Conservation (phyloP, 1,140 invertebrate species). For the Conopomorpha cramerella region DNA sequence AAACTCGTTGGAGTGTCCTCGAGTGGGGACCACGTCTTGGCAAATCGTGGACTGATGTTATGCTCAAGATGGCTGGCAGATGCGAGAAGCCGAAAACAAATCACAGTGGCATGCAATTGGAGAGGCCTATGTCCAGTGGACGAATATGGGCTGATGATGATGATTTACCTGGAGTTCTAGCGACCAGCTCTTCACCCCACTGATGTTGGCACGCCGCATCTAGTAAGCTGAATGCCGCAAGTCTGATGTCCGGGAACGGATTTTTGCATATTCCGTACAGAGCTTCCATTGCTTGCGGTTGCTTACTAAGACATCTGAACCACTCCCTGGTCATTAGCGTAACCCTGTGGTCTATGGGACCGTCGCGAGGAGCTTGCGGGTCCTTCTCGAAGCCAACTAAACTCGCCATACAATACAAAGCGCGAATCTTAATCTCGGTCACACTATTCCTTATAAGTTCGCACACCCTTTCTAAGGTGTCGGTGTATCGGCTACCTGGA, state of each 20-base stretch:
- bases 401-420: constrained; percentile 64
- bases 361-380: constrained; percentile 6
- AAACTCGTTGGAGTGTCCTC: too few relatives aligned
- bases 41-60: too few relatives aligned
- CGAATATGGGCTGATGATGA: too few relatives aligned
- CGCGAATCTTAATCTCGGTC: constrained; percentile 64
- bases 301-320: constrained; percentile 51
- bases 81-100: too few relatives aligned
- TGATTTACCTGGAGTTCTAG: constrained; percentile 62
- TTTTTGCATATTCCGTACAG: constrained; percentile 59
- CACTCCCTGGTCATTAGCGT: constrained; percentile 55
- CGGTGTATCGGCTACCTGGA: constrained; percentile 51
- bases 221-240: constrained; percentile 59
- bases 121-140: too few relatives aligned
- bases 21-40: too few relatives aligned
- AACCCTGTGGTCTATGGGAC: constrained; percentile 43
- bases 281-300: constrained; percentile 33
- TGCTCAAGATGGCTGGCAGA: too few relatives aligned
- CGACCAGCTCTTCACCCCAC: constrained; percentile 69
- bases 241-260: constrained; percentile 69
- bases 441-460: constrained; percentile 62
- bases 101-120: too few relatives aligned
- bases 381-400: constrained; percentile 53
- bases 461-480: constrained; percentile 57
- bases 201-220: constrained; percentile 59